phyloP scores from a whole-genome alignment of 2,797 vertebrate species.

The Anas bernieri region DNA sequence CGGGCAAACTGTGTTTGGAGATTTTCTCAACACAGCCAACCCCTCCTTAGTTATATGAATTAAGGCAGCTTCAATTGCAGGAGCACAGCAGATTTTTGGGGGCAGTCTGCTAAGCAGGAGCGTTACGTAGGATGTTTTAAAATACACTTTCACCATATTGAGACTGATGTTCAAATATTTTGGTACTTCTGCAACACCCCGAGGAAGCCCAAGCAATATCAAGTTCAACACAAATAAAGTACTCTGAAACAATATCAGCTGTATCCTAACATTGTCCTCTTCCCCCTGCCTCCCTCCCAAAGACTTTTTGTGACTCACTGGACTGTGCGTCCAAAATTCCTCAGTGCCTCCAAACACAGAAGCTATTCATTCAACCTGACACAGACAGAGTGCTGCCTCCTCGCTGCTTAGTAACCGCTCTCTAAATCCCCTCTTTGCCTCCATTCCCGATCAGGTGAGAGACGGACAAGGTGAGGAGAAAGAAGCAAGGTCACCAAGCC shows the following conservation, averaged over 20 bases:
- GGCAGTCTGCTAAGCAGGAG: background rate
- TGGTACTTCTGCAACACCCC: background rate
- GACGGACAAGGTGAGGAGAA: background rate
- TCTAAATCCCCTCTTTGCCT: background rate
- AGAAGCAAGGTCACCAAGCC: conserved; percentile 5
- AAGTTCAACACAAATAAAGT: background rate
- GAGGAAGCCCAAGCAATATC: background rate
- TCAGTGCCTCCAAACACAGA: conserved; percentile 60
- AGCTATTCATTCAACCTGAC: conserved; percentile 69
- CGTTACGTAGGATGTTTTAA: background rate
- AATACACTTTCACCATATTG: background rate
- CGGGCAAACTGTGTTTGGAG: background rate
- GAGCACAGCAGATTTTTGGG: background rate
- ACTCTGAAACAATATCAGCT: conserved; percentile 22
- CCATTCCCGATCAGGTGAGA: conserved; percentile 61
- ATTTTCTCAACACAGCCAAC: background rate
- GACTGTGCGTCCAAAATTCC: conserved; percentile 36
- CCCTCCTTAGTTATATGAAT: background rate
- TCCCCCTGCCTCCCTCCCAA: conserved; percentile 5
- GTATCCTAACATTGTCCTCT: background rate
- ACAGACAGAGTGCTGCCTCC: conserved; percentile 11
- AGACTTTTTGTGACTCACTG: conserved; percentile 61
- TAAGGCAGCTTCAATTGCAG: background rate
- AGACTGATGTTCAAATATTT: background rate
- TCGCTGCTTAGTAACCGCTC: conserved; percentile 60